Evolutionary conservation across 2,797 vertebrate species (phyloP), one percentile per base, ranked within the genome.

Genomic region (Muscicapa comitata): DNA sequence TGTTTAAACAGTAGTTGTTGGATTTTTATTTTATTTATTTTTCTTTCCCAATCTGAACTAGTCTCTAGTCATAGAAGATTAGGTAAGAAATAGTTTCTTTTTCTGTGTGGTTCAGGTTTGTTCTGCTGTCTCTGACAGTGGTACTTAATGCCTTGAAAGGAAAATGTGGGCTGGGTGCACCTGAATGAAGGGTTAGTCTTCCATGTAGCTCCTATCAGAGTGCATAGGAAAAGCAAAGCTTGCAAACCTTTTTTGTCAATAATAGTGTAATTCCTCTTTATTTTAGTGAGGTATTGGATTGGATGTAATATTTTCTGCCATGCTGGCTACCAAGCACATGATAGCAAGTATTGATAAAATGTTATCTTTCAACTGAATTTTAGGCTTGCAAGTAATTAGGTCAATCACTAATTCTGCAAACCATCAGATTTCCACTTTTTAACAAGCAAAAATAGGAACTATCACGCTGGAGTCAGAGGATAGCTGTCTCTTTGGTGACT

Each of bases 321-420:
- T 24, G 31, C 31, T 40, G 66, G 25, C 53, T 61, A 37, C 50
- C 7, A 13, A 78, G 29, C 23, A 57, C 26, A 15, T 42, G 31
- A 28, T 29, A 80, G 43, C 1, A 2, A 25, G 3, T 78, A 53
- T 84, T 71, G 78, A 68, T 72, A 78, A 89, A 93, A 78, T 50
- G 23, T 59, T 89, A 6, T 31, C 42, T 85, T 94, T 81, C 45
- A 68, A n/a, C 45, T 68, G 66, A 81, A 82, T 91, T 94, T 91
- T 72, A 48, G 54, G 33, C 62, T 58, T 84, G 16, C 20, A 33
- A 17, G 23, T 75, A 71, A 61, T 72, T 35, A 82, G 29, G 35
- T 85, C n/a, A 35, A 3, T 75, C 42, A 13, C n/a, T 61, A 85
- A 29, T 82, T 82, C 67, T 91, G 31, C n/a, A 65, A 67, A 68